These are phyloP conservation scores for Leucosticte australis DNA, from an alignment of 2,113 vertebrate species.

Conservation along the genomic window DNA sequence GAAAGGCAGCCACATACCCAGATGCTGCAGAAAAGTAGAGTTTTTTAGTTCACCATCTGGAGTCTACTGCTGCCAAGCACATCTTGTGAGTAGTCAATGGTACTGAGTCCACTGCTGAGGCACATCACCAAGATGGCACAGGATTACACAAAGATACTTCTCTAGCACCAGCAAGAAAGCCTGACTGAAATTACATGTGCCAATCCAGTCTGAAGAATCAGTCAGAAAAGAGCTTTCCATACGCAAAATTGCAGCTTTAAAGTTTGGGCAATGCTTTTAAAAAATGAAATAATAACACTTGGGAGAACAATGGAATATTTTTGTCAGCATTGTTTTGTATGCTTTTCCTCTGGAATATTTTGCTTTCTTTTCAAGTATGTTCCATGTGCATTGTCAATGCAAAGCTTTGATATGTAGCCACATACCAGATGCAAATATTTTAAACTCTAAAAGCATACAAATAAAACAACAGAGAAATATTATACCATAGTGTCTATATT, in stretches of 20 bases:
- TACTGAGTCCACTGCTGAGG: not conserved
- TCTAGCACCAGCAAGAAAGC: not conserved
- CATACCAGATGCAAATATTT: not conserved
- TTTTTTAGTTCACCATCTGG: slow-evolving; percentile 49
- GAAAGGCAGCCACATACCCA: slow-evolving; percentile 20
- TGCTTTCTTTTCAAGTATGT: not conserved
- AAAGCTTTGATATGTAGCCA: not conserved
- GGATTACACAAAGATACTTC: not conserved
- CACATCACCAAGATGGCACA: not conserved
- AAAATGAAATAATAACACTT: not conserved
- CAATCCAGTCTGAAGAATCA: not conserved
- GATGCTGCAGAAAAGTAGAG: slow-evolving; percentile 23
- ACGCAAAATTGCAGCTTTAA: not conserved
- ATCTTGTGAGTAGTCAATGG: not conserved
- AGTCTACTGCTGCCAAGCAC: slow-evolving; percentile 23
- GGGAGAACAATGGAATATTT: not conserved
- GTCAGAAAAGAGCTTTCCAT: not conserved
- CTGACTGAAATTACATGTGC: not conserved
- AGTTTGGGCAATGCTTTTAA: not conserved
- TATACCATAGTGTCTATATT: not conserved
- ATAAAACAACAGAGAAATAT: not conserved
- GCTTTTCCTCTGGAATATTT: not conserved
- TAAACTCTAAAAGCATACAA: not conserved
- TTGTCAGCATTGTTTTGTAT: not conserved
- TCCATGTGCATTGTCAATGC: not conserved